Percentiles rank a stretch among this genome's conserved stretches.
These are phyloP conservation scores for Notothenia coriiceps DNA, from an alignment of 2,113 vertebrate genomes.

Conservation along the genomic window DNA sequence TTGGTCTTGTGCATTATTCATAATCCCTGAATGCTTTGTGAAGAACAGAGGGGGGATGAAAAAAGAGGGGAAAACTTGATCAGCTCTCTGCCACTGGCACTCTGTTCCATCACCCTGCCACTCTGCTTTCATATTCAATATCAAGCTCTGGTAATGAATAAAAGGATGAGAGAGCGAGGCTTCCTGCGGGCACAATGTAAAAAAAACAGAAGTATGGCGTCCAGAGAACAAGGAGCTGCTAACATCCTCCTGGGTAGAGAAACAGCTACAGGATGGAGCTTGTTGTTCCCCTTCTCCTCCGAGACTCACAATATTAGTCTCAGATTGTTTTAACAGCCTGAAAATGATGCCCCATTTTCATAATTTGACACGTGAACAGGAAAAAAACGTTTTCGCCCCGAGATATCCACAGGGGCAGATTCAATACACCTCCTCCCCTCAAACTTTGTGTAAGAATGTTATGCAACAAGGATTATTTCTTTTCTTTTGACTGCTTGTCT, in stretches of 20 bases:
- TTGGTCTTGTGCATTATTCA: slow-evolving; percentile 75
- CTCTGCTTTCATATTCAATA: slow-evolving; percentile 52
- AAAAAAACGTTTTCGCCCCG: slow-evolving; percentile 4
- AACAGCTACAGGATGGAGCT: slow-evolving; percentile 1
- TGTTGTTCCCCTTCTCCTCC: slow-evolving; percentile 28
- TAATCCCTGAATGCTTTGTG: slow-evolving; percentile 46
- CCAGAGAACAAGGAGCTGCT: slow-evolving; percentile 45
- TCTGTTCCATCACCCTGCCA: slow-evolving; percentile 53
- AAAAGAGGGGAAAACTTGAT: slow-evolving; percentile 29
- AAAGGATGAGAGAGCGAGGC: slow-evolving; percentile 26
- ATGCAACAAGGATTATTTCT: slow-evolving; percentile 1
- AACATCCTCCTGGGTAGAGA: slow-evolving; percentile 53
- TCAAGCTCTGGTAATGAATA: slow-evolving; percentile 63
- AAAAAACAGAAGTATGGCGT: background rate
- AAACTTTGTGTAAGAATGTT: slow-evolving; percentile 32
- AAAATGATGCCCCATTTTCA: slow-evolving; percentile 34
- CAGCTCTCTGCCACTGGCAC: slow-evolving; percentile 50
- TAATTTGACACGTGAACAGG: slow-evolving; percentile 24
- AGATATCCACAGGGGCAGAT: slow-evolving; percentile 35
- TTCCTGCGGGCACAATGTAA: slow-evolving; percentile 39
- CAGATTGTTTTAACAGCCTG: slow-evolving; percentile 1
- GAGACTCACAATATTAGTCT: slow-evolving; percentile 26
- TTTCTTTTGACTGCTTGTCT: background rate
- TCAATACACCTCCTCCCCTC: slow-evolving; percentile 37
- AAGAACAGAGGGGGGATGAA: slow-evolving; percentile 19